These are phyloP conservation scores for Gymnocephalus cernua DNA, from an alignment of 2,113 vertebrate species.

Conservation along the genomic window DNA sequence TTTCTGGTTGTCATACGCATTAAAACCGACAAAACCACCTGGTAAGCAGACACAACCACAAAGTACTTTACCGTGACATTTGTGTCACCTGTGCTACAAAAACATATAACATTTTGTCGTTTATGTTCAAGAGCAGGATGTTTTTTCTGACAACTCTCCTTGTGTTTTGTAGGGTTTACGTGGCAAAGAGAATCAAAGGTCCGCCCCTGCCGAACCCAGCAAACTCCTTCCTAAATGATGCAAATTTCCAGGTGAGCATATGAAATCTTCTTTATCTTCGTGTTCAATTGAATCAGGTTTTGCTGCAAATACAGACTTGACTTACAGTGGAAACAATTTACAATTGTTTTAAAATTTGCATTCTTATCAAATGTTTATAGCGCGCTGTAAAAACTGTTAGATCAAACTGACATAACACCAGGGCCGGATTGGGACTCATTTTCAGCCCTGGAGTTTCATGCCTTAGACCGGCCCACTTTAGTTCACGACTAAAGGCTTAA, in stretches of 20 bases:
- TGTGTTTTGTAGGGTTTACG: conserved; percentile 56
- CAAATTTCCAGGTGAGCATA: conserved; percentile 58
- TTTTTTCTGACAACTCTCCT: not conserved
- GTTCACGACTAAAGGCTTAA: no score
- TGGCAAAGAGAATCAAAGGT: conserved; percentile 38
- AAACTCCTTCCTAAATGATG: conserved; percentile 60
- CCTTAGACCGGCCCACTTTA: no score
- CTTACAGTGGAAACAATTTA: no score
- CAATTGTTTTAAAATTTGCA: no score
- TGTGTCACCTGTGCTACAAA: not conserved
- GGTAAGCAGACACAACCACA: conserved; percentile 50
- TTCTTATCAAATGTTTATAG: no score
- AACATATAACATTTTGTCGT: no score
- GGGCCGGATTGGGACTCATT: no score
- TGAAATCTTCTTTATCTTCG: not conserved
- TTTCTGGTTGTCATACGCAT: conserved; percentile 3
- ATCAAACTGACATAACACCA: no score
- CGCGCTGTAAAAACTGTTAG: no score
- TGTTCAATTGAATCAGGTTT: no score
- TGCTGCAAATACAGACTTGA: no score
- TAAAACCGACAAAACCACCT: conserved; percentile 26
- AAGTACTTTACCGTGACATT: not conserved
- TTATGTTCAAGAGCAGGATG: not conserved
- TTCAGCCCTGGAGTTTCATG: no score
- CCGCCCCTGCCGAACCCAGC: conserved; percentile 63